These are phyloP conservation scores for Notarius lentiginosus DNA, from an alignment of 2,113 vertebrate genomes.

Conservation along the genomic window DNA sequence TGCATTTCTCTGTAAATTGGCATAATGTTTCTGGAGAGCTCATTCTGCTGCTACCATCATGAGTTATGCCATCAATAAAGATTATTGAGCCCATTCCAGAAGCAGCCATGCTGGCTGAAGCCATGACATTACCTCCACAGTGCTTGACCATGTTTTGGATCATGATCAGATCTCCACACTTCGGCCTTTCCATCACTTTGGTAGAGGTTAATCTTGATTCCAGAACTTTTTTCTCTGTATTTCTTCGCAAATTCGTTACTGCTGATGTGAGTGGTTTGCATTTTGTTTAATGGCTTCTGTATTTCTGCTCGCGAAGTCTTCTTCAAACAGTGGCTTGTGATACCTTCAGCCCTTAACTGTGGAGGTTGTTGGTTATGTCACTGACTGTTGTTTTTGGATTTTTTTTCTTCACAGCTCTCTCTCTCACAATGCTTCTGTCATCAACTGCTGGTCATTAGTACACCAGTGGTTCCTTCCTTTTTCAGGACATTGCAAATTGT, in stretches of 20 bases:
- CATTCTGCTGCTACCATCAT: neutral
- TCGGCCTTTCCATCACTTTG: neutral
- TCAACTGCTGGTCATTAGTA: neutral
- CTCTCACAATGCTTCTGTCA: neutral
- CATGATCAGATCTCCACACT: neutral
- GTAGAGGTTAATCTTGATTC: slow-evolving; percentile 10
- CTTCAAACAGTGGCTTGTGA: neutral
- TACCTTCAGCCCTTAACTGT: neutral
- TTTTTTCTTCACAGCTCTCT: neutral
- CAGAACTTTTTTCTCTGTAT: neutral
- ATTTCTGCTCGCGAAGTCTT: neutral
- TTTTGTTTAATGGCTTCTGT: neutral
- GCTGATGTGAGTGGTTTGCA: neutral
- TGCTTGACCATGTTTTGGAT: neutral
- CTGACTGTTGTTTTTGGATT: neutral
- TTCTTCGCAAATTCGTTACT: neutral
- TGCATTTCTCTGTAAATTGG: neutral
- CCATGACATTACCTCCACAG: neutral
- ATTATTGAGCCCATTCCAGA: neutral
- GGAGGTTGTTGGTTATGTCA: neutral
- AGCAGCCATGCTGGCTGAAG: neutral
- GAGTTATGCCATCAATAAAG: neutral
- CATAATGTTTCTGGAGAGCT: neutral
- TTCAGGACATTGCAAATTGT: neutral
- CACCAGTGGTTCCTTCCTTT: neutral